Conservation (phyloP, 2,113 vertebrate species). For the Pachyramphus minor region DNA sequence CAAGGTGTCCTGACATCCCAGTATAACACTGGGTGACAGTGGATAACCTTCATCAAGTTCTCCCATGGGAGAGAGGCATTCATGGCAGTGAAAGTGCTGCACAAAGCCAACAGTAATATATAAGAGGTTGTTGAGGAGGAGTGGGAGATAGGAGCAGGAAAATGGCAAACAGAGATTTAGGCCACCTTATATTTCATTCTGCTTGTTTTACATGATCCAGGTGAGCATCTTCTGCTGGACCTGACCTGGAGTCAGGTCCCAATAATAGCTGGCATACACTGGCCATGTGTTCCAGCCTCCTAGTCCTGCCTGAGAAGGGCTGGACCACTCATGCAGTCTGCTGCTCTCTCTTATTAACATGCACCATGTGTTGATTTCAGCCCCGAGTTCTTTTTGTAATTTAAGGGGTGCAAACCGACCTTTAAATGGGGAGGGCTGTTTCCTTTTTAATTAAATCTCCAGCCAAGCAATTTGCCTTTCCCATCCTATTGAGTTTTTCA, state of each 20-base stretch:
- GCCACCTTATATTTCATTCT: neutral
- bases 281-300: neutral
- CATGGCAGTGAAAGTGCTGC: neutral
- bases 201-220: neutral
- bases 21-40: slow-evolving; percentile 49
- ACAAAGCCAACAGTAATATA: slow-evolving; percentile 6
- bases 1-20: slow-evolving; percentile 55
- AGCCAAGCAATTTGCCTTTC: slow-evolving; percentile 73
- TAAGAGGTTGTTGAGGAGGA: neutral
- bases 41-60: slow-evolving; percentile 58
- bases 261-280: neutral
- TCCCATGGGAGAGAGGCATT: slow-evolving; percentile 14
- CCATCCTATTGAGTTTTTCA: slow-evolving; percentile 68
- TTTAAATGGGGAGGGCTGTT: slow-evolving; percentile 59
- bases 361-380: neutral
- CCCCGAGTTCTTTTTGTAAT: slow-evolving; percentile 31
- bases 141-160: neutral
- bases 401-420: slow-evolving; percentile 62
- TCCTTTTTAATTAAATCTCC: slow-evolving; percentile 75
- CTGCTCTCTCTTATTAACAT: slow-evolving; percentile 43
- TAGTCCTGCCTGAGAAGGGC: neutral
- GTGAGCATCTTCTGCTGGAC: neutral
- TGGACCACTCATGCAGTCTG: neutral
- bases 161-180: neutral
- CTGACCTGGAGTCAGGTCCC: neutral